Percentiles rank a stretch among this genome's conserved stretches.
Conservation (phyloP, 2,888 invertebrate genomes). For the Tenodera sinensis region DNA sequence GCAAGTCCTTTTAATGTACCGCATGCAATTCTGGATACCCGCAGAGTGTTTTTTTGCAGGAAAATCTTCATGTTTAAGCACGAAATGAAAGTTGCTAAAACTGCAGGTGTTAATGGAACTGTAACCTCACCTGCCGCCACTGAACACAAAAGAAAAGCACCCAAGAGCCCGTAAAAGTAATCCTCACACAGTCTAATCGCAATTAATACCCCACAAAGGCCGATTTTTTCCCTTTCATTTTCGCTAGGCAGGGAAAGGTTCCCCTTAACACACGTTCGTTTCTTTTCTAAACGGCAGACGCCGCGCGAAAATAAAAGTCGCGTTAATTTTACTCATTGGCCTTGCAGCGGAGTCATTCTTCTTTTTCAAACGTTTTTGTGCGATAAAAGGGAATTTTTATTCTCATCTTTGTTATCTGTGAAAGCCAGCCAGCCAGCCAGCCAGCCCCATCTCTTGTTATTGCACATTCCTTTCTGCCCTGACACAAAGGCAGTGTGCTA, state of each 20-base stretch:
- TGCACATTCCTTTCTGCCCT: not conserved
- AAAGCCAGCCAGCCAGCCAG: too few relatives aligned
- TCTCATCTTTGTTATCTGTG: not conserved
- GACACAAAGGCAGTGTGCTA: not conserved
- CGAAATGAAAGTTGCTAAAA: too few relatives aligned
- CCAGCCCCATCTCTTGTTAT: not conserved
- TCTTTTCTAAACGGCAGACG: not conserved
- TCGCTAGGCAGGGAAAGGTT: not conserved
- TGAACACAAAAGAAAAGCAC: not conserved
- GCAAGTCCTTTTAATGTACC: too few relatives aligned
- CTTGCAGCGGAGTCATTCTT: not conserved
- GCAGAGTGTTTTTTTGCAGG: too few relatives aligned
- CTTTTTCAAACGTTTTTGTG: not conserved
- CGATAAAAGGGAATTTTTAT: not conserved
- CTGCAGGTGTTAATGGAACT: too few relatives aligned
- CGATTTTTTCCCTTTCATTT: not conserved
- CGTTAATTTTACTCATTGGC: not conserved
- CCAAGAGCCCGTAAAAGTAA: not conserved
- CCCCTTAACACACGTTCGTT: not conserved
- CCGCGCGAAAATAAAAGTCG: not conserved
- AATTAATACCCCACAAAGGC: not conserved
- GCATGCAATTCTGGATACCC: too few relatives aligned
- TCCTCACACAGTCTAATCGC: not conserved
- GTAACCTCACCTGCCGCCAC: too few relatives aligned
- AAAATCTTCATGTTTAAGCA: too few relatives aligned